phyloP scores from a whole-genome alignment of 2,113 vertebrate genomes.

The Pelodiscus sinensis region DNA sequence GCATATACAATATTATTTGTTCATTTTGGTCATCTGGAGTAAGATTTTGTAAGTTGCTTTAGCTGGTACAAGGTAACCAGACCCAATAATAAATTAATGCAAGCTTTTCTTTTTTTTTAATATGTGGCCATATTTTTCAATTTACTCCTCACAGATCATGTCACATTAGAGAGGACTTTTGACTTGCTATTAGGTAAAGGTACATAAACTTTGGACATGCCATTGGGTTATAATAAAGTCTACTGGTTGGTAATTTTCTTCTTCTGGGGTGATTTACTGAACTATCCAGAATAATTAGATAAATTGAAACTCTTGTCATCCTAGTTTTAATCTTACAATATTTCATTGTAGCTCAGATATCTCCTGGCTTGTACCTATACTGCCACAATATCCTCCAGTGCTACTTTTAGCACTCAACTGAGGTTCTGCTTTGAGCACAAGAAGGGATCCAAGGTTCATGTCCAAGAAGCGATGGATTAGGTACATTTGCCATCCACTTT shows the following conservation, averaged over 20 bases:
- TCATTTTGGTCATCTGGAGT: neutral
- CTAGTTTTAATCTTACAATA: neutral
- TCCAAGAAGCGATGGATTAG: neutral
- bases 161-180: neutral
- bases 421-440: no score
- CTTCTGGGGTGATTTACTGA: neutral
- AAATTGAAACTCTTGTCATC: neutral
- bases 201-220: neutral
- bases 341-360: rapidly evolving
- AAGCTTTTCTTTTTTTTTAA: constrained; percentile 2
- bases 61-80: neutral
- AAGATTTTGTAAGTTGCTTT: neutral
- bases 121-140: constrained; percentile 38
- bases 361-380: neutral
- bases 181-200: neutral
- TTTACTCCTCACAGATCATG: constrained; percentile 16
- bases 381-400: rapidly evolving
- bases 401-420: neutral
- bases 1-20: neutral
- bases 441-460: neutral
- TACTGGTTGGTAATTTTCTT: neutral
- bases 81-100: neutral
- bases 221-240: neutral
- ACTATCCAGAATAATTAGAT: neutral
- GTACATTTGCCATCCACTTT: neutral